A percentile compares a stretch with the other conserved stretches of the same genome.
These are phyloP conservation scores for Hemicrepidius hirtus DNA, from an alignment of 2,888 invertebrate species.

Conservation along the genomic window DNA sequence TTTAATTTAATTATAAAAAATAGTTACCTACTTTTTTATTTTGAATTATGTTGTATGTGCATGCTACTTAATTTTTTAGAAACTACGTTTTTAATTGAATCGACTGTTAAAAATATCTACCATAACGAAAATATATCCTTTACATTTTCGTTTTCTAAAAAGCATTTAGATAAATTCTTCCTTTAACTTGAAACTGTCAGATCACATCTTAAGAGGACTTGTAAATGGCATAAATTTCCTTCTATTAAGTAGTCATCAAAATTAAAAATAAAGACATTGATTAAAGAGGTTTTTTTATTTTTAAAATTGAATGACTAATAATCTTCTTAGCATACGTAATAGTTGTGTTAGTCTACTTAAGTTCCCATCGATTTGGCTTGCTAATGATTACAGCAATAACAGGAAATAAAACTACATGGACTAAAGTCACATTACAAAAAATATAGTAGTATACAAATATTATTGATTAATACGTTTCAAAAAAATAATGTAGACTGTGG, in stretches of 20 bases:
- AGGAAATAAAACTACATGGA: conserved; percentile 24
- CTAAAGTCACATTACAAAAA: conserved; percentile 15
- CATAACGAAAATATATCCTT: too few species aligned
- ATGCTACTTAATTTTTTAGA: too few species aligned
- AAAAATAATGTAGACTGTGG: conserved; percentile 34
- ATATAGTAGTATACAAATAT: conserved; percentile 25
- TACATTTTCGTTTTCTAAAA: too few species aligned
- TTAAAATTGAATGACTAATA: background rate
- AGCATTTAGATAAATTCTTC: too few species aligned
- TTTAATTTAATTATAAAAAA: too few species aligned
- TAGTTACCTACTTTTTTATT: too few species aligned
- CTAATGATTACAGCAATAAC: conserved; percentile 10
- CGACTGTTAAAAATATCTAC: too few species aligned
- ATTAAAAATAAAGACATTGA: background rate
- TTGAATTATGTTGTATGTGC: too few species aligned
- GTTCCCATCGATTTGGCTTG: conserved; percentile 21
- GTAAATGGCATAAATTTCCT: background rate
- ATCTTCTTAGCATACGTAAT: background rate
- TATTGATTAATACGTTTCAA: conserved; percentile 43
- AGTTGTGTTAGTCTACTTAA: background rate
- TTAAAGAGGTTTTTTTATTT: background rate
- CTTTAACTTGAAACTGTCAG: too few species aligned
- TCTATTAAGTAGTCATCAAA: background rate
- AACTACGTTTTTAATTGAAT: too few species aligned
- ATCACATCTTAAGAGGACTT: too few species aligned